A percentile compares a stretch with the other conserved stretches of the same genome.
Conservation (phyloP, 2,888 invertebrate species). For the Catocala sponsa region DNA sequence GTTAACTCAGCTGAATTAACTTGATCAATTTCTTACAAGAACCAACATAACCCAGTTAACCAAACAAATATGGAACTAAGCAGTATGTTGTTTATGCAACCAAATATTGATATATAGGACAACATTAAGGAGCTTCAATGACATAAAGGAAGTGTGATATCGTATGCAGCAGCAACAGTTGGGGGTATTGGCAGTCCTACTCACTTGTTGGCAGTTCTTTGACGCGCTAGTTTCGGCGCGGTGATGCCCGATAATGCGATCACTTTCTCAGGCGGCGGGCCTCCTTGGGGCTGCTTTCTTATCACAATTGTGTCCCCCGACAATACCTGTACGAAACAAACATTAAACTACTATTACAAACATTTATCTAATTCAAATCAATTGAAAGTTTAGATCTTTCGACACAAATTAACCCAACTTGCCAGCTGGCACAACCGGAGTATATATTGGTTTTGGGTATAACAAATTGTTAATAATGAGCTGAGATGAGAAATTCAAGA, state of each 20-base stretch:
- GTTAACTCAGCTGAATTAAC: constrained; percentile 13
- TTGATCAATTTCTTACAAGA: constrained; percentile 2
- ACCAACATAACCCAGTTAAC: background rate
- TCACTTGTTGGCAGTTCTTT: constrained; percentile 80
- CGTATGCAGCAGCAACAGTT: constrained; percentile 20
- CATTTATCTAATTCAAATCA: background rate
- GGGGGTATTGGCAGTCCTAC: constrained; percentile 25
- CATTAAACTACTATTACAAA: background rate
- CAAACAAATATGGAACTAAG: background rate
- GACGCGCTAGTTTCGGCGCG: constrained; percentile 94
- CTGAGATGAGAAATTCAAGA: constrained; percentile 14
- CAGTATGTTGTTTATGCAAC: constrained; percentile 4
- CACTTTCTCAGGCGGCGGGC: constrained; percentile 97
- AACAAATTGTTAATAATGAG: constrained; percentile 10
- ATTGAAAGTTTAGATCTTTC: constrained; percentile 2
- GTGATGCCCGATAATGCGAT: constrained; percentile 96
- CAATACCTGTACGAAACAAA: constrained; percentile 90
- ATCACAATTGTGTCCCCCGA: constrained; percentile 99
- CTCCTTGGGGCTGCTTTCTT: constrained; percentile 94
- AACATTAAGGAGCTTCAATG: constrained; percentile 15
- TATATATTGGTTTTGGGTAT: constrained; percentile 11
- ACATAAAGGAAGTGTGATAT: constrained; percentile 23
- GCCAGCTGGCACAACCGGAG: constrained; percentile 36
- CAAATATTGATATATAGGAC: background rate
- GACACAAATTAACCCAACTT: constrained; percentile 19